Evolutionary conservation across 2,113 vertebrate genomes (phyloP).

Genomic region (Symphodus melops): DNA sequence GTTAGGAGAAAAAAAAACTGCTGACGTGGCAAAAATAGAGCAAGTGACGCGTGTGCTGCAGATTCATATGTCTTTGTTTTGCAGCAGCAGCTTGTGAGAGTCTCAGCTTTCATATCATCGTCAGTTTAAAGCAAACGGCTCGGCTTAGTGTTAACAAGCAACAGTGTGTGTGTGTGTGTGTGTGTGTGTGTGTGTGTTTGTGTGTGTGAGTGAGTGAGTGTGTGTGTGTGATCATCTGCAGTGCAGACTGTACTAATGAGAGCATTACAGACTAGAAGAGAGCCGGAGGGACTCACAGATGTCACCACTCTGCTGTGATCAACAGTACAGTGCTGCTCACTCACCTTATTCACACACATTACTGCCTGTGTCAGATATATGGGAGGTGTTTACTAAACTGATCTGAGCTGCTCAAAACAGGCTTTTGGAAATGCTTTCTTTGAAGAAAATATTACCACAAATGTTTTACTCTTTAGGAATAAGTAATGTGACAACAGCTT

Average conservation of each 20-base stretch:
- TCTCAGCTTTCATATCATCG: conserved; percentile 44
- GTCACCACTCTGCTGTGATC: conserved; percentile 36
- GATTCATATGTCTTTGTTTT: conserved; percentile 25
- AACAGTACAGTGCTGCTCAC: conserved; percentile 6
- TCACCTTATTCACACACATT: not conserved
- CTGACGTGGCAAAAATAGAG: conserved; percentile 27
- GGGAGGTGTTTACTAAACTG: not conserved
- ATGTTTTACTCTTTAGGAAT: not conserved
- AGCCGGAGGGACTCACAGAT: conserved; percentile 32
- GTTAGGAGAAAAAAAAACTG: not conserved
- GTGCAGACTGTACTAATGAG: conserved; percentile 40
- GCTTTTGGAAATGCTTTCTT: no score
- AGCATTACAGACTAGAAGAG: conserved; percentile 17
- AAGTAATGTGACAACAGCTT: not conserved
- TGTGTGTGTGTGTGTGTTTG: no score
- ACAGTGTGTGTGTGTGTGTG: conserved; percentile 1
- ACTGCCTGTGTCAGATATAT: not conserved
- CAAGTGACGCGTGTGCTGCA: not conserved
- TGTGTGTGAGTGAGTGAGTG: not conserved
- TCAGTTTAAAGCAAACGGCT: conserved; percentile 46
- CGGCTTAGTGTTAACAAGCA: conserved; percentile 45
- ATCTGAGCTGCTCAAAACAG: no score
- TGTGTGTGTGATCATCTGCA: conserved; percentile 38
- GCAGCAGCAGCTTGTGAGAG: conserved; percentile 35
- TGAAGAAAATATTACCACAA: no score